phyloP scores from a whole-genome alignment of 2,797 vertebrate species.

The Characodon lateralis region DNA sequence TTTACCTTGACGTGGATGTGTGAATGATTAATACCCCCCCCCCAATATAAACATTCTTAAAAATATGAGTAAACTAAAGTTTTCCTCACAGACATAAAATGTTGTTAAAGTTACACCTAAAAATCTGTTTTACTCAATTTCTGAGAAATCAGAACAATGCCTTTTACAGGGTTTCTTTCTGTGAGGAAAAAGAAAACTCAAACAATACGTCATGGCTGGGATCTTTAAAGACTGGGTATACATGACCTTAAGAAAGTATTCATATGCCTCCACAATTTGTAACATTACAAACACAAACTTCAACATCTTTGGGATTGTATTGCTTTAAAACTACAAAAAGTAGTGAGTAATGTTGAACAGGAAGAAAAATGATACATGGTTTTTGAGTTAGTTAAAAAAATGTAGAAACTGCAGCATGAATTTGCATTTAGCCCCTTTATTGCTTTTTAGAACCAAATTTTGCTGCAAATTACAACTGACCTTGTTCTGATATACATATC shows the following conservation, averaged over 20 bases:
- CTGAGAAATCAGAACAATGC: not conserved
- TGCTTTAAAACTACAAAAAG: not conserved
- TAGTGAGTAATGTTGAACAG: not conserved
- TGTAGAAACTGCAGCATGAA: not conserved
- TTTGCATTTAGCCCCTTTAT: not conserved
- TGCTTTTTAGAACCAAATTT: not conserved
- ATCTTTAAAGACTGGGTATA: not conserved
- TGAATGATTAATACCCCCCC: conserved; percentile 39
- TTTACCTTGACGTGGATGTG: conserved; percentile 55
- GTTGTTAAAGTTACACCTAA: not conserved
- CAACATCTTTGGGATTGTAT: not conserved
- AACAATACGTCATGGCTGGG: not conserved
- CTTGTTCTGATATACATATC: not conserved
- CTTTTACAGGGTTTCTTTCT: not conserved
- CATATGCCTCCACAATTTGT: not conserved
- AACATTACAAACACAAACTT: not conserved
- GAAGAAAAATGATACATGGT: not conserved
- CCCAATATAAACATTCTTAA: not conserved
- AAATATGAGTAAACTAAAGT: not conserved
- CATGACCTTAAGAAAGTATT: not conserved
- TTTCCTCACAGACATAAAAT: not conserved
- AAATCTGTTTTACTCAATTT: not conserved
- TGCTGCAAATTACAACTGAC: not conserved
- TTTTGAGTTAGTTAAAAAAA: not conserved
- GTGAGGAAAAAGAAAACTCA: not conserved